A percentile compares a stretch with the other conserved stretches of the same genome.
phyloP scores from a whole-genome alignment of 2,113 vertebrate species.

The Beaufortia kweichowensis region DNA sequence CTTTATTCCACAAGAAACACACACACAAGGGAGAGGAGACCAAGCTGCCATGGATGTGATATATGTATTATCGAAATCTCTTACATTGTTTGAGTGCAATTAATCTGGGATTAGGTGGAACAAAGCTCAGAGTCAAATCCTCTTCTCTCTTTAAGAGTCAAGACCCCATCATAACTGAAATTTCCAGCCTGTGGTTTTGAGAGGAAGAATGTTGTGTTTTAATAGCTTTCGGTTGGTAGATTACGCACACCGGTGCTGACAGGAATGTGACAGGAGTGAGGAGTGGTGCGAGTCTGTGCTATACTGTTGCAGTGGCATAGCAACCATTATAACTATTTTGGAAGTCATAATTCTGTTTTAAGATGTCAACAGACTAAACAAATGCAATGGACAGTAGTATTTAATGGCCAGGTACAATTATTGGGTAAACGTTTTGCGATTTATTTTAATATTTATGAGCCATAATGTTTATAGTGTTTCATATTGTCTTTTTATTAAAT shows the following conservation, averaged over 20 bases:
- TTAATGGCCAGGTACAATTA: no score
- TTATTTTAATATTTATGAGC: no score
- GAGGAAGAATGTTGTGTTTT: constrained; percentile 24
- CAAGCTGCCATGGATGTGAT: constrained; percentile 44
- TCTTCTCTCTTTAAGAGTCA: constrained; percentile 31
- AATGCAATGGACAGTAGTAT: no score
- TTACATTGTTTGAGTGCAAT: constrained; percentile 31
- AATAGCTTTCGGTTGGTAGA: constrained; percentile 44
- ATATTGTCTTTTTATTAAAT: no score
- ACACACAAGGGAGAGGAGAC: constrained; percentile 21
- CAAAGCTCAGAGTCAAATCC: constrained; percentile 14
- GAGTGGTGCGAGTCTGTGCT: background rate
- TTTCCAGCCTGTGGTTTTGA: background rate
- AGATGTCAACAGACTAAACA: no score
- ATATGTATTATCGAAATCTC: constrained; percentile 40
- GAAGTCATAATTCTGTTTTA: no score
- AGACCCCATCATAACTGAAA: constrained; percentile 24
- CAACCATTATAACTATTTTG: no score
- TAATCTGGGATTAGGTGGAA: constrained; percentile 39
- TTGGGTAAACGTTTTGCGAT: no score
- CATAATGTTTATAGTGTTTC: no score
- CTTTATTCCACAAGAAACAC: constrained; percentile 16
- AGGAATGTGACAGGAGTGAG: background rate
- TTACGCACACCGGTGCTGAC: constrained; percentile 38
- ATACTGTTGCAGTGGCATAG: background rate